Percentiles rank a stretch among this genome's conserved stretches.
These are phyloP conservation scores for Drosophila hamatofila DNA, from an alignment of 2,888 invertebrate genomes.

Conservation along the genomic window DNA sequence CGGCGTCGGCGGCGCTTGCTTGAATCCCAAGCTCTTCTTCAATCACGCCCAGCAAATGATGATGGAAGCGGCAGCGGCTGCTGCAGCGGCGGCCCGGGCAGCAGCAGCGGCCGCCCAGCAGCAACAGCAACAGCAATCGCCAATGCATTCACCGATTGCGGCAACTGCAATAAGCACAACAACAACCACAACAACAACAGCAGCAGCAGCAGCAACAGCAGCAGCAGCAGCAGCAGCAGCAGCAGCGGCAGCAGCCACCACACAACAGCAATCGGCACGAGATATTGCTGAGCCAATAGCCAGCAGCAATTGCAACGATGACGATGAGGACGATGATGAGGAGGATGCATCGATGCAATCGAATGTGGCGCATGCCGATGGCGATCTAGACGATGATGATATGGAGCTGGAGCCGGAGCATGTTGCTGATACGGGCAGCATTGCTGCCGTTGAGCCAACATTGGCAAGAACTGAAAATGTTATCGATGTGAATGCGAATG, in stretches of 20 bases:
- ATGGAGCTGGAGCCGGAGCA: constrained; percentile 63
- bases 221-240: constrained; percentile 4
- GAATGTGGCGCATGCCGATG: constrained; percentile 61
- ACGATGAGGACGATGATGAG: constrained; percentile 71
- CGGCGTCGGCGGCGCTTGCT: constrained; percentile 80
- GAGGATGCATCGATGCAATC: constrained; percentile 72
- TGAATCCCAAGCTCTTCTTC: constrained; percentile 83
- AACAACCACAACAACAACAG: constrained; percentile 22
- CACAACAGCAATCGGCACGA: constrained; percentile 39
- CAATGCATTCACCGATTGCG: constrained; percentile 77
- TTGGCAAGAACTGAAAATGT: constrained; percentile 53
- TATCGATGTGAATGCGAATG: constrained; percentile 26
- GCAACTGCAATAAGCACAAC: constrained; percentile 33
- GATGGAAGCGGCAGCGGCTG: constrained; percentile 84
- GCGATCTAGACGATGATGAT: constrained; percentile 62
- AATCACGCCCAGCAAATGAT: constrained; percentile 85
- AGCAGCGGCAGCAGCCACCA: constrained; percentile 16
- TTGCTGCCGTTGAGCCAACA: constrained; percentile 35
- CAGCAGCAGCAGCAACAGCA: constrained; percentile 22
- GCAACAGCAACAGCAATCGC: constrained; percentile 71
- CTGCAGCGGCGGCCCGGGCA: constrained; percentile 81
- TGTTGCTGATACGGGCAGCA: constrained; percentile 30
- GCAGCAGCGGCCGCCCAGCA: constrained; percentile 74
- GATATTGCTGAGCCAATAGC: constrained; percentile 37
- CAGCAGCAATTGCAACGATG: constrained; percentile 43